A percentile compares a stretch with the other conserved stretches of the same genome.
Evolutionary conservation across 2,888 invertebrate genomes (phyloP).

Genomic region (Cordilura impudica): DNA sequence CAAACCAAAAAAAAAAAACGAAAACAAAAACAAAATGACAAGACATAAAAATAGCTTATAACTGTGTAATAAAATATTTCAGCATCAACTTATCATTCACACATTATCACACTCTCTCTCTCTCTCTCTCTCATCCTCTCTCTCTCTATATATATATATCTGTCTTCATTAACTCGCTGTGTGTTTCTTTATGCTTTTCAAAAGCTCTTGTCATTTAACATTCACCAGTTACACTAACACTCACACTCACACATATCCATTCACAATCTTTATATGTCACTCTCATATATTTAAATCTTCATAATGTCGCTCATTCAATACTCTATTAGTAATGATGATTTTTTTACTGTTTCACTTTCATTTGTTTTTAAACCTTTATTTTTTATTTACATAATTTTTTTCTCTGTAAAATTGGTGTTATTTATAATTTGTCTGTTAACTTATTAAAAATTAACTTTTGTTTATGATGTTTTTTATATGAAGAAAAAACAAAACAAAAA

Average conservation of each 20-base stretch:
- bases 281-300: slow-evolving; percentile 13
- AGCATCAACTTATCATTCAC: slow-evolving; percentile 39
- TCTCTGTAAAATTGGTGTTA: slow-evolving; percentile 54
- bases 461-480: slow-evolving; percentile 41
- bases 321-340: slow-evolving; percentile 23
- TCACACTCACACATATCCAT: slow-evolving; percentile 8
- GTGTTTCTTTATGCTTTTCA: slow-evolving; percentile 46
- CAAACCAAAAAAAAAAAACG: not conserved
- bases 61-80: slow-evolving; percentile 22
- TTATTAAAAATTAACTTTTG: slow-evolving; percentile 34
- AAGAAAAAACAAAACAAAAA: slow-evolving; percentile 17
- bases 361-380: slow-evolving; percentile 30
- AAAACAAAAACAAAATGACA: not conserved
- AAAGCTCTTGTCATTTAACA: slow-evolving; percentile 56
- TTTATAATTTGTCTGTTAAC: slow-evolving; percentile 38
- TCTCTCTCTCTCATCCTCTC: not conserved
- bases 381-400: slow-evolving; percentile 7
- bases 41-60: not conserved
- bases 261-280: slow-evolving; percentile 10
- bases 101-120: slow-evolving; percentile 26
- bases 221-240: not conserved
- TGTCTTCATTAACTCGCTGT: slow-evolving; percentile 17
- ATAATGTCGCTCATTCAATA: slow-evolving; percentile 38
- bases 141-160: not conserved
- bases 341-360: slow-evolving; percentile 32